phyloP scores from a whole-genome alignment of 2,113 vertebrate species.

The Taurulus bubalis region DNA sequence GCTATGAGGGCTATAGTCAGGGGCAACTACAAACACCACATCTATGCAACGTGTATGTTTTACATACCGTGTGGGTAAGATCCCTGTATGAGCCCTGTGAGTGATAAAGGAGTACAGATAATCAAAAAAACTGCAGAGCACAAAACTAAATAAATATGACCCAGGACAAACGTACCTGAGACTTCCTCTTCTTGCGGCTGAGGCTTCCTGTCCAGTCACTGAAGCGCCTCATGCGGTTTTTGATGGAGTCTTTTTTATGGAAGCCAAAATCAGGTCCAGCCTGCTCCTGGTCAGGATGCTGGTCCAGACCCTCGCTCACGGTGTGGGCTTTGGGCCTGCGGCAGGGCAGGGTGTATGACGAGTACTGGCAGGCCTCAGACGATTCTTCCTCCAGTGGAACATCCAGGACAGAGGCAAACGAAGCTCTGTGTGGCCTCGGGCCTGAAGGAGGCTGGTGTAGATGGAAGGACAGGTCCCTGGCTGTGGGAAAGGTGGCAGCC shows the following conservation, averaged over 20 bases:
- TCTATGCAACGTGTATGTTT: conserved; percentile 19
- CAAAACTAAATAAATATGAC: not conserved
- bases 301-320: conserved; percentile 52
- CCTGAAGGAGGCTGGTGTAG: conserved; percentile 64
- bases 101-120: not conserved
- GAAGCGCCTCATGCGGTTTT: conserved; percentile 91
- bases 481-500: conserved; percentile 82
- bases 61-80: conserved; percentile 35
- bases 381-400: conserved; percentile 86
- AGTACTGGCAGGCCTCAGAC: conserved; percentile 84
- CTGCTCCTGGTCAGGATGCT: conserved; percentile 57
- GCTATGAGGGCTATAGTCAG: not conserved
- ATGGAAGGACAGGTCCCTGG: conserved; percentile 82
- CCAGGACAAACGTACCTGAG: conserved; percentile 83
- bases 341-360: conserved; percentile 93
- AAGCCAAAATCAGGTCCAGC: conserved; percentile 79
- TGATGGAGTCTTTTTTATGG: conserved; percentile 89
- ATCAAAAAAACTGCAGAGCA: not conserved
- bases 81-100: conserved; percentile 38
- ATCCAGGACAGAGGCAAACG: conserved; percentile 90
- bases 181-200: conserved; percentile 92
- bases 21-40: not conserved
- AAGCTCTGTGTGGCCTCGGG: conserved; percentile 83
- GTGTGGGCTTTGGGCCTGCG: conserved; percentile 86
- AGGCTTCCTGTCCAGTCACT: conserved; percentile 98